These are phyloP conservation scores for Calliphora vomitoria DNA, from an alignment of 2,888 invertebrate species.

Conservation along the genomic window DNA sequence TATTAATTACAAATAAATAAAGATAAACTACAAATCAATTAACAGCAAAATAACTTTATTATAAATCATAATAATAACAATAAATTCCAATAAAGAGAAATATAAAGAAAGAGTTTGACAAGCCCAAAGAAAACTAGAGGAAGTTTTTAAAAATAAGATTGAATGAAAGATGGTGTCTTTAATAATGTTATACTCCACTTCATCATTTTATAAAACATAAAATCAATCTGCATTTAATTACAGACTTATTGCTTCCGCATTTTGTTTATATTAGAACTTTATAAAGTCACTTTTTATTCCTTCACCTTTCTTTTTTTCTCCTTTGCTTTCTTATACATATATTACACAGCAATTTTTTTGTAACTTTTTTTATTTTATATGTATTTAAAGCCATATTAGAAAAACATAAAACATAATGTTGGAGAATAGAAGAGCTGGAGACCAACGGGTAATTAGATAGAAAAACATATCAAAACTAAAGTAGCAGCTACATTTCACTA, in stretches of 20 bases:
- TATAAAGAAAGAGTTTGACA: background rate
- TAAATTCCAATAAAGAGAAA: conserved; percentile 7
- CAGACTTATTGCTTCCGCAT: conserved; percentile 70
- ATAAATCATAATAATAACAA: conserved; percentile 30
- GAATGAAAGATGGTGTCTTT: conserved; percentile 43
- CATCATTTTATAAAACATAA: conserved; percentile 48
- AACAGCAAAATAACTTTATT: conserved; percentile 56
- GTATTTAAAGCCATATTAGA: conserved; percentile 27
- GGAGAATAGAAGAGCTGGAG: background rate
- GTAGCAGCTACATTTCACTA: conserved; percentile 41
- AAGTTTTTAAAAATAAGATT: background rate
- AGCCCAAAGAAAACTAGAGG: background rate
- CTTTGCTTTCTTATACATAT: conserved; percentile 8
- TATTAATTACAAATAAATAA: conserved; percentile 47
- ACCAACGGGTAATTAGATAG: conserved; percentile 63
- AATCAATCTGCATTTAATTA: conserved; percentile 73
- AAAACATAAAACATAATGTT: background rate
- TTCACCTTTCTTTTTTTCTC: background rate
- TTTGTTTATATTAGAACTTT: conserved; percentile 54
- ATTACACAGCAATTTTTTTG: background rate
- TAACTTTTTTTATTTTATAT: background rate
- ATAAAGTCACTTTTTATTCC: background rate
- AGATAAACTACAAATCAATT: conserved; percentile 58
- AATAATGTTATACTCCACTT: conserved; percentile 42
- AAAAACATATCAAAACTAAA: conserved; percentile 53